Evolutionary conservation across 2,888 invertebrate genomes (phyloP), one percentile per base, ranked within the genome.

Genomic region (Anoplius nigerrimus): DNA sequence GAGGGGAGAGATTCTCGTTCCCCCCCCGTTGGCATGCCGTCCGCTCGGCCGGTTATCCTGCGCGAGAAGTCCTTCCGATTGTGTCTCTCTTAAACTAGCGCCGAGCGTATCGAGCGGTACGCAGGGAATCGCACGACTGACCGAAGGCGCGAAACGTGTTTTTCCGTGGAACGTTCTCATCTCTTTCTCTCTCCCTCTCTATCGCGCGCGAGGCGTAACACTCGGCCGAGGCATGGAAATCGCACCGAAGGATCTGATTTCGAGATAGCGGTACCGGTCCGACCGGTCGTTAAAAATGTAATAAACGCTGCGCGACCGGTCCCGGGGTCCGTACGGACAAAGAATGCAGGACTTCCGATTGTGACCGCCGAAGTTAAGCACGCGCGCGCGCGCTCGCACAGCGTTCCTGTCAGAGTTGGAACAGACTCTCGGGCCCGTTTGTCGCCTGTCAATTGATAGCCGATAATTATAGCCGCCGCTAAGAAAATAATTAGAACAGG

Each of bases 151-250:
- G 56, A 56, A 24, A 34, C 34, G 34, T 34, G 34, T 58, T 58
- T 57, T 48, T 65, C 58, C 58, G 27, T 34, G 8, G 34, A 34
- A 27, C 27, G n/a, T n/a, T n/a, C n/a, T n/a, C n/a, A n/a, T n/a
- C n/a, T n/a, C n/a, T n/a, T n/a, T n/a, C n/a, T n/a, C n/a, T n/a
- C n/a, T n/a, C n/a, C n/a, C n/a, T n/a, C n/a, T n/a, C n/a, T n/a
- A n/a, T n/a, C n/a, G n/a, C n/a, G n/a, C n/a, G 27, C 27, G 27
- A 2, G 27, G 43, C 51, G 34, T 51, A 48, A 24, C n/a, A 27
- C 34, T 42, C 27, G 16, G 55, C 55, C 58, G n/a, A n/a, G 62
- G 62, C 55, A 62, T 62, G 24, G 53, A 65, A 62, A 43, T 58
- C 43, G 45, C 43, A 24, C 55, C 54, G 34, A 59, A 22, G 43